These are phyloP conservation scores for Orussus abietinus DNA, from an alignment of 1,140 invertebrate species.

Conservation along the genomic window DNA sequence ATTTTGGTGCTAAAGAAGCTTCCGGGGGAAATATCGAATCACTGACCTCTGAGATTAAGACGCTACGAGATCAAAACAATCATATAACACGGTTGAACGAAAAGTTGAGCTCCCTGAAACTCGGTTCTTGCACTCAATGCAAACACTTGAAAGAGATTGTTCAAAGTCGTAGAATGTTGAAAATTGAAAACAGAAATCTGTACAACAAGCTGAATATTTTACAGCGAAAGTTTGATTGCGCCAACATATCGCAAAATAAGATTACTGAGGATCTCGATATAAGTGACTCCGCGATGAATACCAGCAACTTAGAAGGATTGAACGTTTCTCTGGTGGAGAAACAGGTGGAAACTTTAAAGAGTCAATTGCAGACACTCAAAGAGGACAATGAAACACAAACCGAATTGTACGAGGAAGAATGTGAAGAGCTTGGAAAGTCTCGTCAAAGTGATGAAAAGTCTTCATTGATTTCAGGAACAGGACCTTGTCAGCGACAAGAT, in stretches of 20 bases:
- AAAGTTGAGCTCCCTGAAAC: slow-evolving; percentile 31
- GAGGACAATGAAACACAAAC: slow-evolving; percentile 21
- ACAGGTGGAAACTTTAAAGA: slow-evolving; percentile 21
- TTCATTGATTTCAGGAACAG: no score
- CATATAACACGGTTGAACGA: slow-evolving; percentile 24
- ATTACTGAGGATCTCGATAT: no score
- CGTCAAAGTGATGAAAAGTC: no score
- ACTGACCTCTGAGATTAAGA: slow-evolving; percentile 19
- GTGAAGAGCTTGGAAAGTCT: slow-evolving; percentile 28
- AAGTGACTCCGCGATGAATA: slow-evolving; percentile 18
- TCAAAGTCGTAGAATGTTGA: slow-evolving; percentile 26
- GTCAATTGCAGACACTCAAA: slow-evolving; percentile 25
- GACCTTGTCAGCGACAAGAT: no score
- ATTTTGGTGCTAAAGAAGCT: no score
- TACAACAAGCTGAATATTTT: no score
- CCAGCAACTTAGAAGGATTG: slow-evolving; percentile 15
- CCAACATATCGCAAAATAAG: no score
- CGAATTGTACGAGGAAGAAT: slow-evolving; percentile 25
- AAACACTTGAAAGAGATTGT: slow-evolving; percentile 27
- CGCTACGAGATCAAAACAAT: slow-evolving; percentile 20
- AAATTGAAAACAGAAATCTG: slow-evolving; percentile 35
- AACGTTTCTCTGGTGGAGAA: slow-evolving; percentile 31
- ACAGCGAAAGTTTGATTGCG: slow-evolving; percentile 35
- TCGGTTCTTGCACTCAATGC: slow-evolving; percentile 29
- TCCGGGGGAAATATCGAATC: slow-evolving; percentile 15